These are phyloP conservation scores for Dendrocincla tyrannina DNA, from an alignment of 2,797 vertebrate species.

Conservation along the genomic window DNA sequence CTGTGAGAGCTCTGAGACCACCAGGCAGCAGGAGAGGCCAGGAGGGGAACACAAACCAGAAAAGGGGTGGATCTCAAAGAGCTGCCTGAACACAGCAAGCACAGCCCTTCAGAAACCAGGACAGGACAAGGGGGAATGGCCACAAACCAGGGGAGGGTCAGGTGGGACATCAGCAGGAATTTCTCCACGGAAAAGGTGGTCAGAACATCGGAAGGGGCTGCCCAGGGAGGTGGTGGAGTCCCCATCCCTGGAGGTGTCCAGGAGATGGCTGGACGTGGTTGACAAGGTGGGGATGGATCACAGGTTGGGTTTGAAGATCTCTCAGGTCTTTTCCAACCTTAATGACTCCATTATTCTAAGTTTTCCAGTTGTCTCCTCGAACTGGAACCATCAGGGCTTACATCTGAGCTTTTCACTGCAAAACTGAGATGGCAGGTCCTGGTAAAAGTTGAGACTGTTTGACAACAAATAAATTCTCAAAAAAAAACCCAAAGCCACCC, in stretches of 20 bases:
- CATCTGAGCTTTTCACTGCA: not conserved
- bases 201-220: not conserved
- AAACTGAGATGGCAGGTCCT: not conserved
- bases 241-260: not conserved
- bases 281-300: not conserved
- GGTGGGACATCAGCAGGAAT: not conserved
- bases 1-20: not conserved
- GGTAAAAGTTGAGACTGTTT: not conserved
- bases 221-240: not conserved
- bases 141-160: not conserved
- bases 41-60: not conserved
- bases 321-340: not conserved
- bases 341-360: fast-evolving
- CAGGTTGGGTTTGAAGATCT: fast-evolving
- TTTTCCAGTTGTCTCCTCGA: not conserved
- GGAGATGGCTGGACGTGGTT: fast-evolving
- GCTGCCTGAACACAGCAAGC: not conserved
- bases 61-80: not conserved
- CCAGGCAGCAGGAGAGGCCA: too few species aligned
- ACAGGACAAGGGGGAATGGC: not conserved
- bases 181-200: not conserved
- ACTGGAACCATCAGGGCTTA: not conserved
- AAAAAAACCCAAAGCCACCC: not conserved
- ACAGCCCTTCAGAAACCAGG: not conserved
- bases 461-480: not conserved